Base-by-base conservation (phyloP, 1,140 invertebrate species). In the Brachionus rotundiformis region DNA sequence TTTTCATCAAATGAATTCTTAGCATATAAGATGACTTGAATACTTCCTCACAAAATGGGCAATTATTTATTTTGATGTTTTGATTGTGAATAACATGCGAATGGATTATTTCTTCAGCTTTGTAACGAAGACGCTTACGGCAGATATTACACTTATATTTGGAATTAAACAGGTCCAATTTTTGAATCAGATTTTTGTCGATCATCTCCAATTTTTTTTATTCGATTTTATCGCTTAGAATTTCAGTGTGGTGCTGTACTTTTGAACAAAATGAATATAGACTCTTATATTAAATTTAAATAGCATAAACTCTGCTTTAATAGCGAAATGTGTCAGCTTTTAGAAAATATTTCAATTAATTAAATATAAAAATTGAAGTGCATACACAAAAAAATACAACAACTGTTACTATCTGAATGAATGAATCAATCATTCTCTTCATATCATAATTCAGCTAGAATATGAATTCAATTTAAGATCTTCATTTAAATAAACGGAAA, bases 41-140 rank as follows among this genome's bases (percentile, higher is more conserved):
- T 16, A 10, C 36, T 19, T 59, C 2, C 2, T 25, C 47, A 39
- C 76, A 79, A 19, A 54, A 63, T 29, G 47, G 76, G 31, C 76
- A 79, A 0, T 10, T 11, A 2, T 11, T 25, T 19, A 4, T 13
- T 44, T 8, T 31, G 5, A 19, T 54, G 2, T 2, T 44, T 44
- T 47, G 49, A n/a, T 19, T 54, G 23, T 63, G 47, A 59, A 59
- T 27, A 59, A 54, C 59, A 8, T 61, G 5, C 3, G 19, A 41
- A 13, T 79, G 76, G 2, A 79, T 63, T 59, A 79, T 79, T 79
- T 79, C 76, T 25, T 79, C 76, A 13, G 76, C 76, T 11, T 79
- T 79, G 29, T 41, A 59, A 11, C 76, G 19, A 13, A 79, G 19
- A 19, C 36, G 31, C 27, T 63, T 79, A 8, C 76, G 31, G 16